These are phyloP conservation scores for Stomorhina lunata DNA, from an alignment of 2,888 invertebrate species.

Conservation along the genomic window DNA sequence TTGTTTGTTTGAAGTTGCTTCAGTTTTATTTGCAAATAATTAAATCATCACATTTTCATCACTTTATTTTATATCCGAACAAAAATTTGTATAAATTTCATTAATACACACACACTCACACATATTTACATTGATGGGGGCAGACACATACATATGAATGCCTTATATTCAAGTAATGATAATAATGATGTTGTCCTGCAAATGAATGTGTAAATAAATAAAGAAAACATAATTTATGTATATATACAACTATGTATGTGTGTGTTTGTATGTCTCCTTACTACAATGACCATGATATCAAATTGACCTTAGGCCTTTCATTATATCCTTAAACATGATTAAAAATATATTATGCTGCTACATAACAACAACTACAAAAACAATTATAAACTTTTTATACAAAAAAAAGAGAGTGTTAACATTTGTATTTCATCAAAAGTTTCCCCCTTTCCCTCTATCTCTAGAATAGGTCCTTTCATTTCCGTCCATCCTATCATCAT, in stretches of 20 bases:
- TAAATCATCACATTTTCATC: conserved; percentile 60
- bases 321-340: conserved; percentile 65
- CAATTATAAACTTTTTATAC: conserved; percentile 11
- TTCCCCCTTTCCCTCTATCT: too few relatives aligned
- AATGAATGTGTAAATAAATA: conserved; percentile 24
- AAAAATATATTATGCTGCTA: conserved; percentile 57
- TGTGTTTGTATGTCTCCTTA: background rate
- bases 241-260: background rate
- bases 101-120: too few relatives aligned
- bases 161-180: background rate
- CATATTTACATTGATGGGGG: background rate
- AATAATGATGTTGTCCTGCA: conserved; percentile 33
- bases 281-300: conserved; percentile 48
- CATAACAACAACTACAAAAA: conserved; percentile 8
- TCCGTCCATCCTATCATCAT: too few relatives aligned
- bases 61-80: conserved; percentile 25
- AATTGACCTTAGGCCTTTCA: conserved; percentile 65
- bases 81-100: conserved; percentile 12
- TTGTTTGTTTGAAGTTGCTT: conserved; percentile 34
- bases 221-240: background rate
- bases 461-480: too few relatives aligned
- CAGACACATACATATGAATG: background rate
- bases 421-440: conserved; percentile 59
- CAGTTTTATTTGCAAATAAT: conserved; percentile 63
- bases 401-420: conserved; percentile 40